Base-by-base conservation (phyloP, 2,888 invertebrate genomes). In the Baccha elongata region DNA sequence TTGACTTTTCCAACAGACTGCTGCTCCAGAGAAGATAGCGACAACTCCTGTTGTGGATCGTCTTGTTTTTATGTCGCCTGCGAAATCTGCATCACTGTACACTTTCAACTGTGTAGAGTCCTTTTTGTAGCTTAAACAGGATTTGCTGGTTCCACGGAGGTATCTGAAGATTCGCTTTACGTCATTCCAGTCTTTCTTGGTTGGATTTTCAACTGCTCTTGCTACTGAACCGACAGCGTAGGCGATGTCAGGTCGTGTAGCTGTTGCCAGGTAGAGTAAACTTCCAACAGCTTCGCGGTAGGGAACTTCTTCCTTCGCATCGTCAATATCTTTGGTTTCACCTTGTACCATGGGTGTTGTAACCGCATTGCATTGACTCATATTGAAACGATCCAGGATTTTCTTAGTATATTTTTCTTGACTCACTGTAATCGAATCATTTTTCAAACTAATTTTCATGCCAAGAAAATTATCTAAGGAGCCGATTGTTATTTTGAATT, bases 111-210 rank as follows among this genome's bases (percentile, higher is more conserved):
- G n/a, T n/a, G n/a, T n/a, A n/a, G n/a, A n/a, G n/a, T n/a, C n/a
- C n/a, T n/a, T n/a, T n/a, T n/a, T n/a, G n/a, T n/a, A n/a, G n/a
- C n/a, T n/a, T n/a, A n/a, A n/a, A n/a, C n/a, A n/a, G n/a, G n/a
- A n/a, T n/a, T n/a, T n/a, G n/a, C n/a, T n/a, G n/a, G n/a, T n/a
- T n/a, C 65, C 65, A 19, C 52, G 65, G 19, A 67, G 52, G 40
- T 67, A 67, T 52, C 50, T 32, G n/a, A 67, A 67, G 13, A 52
- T 67, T 67, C 53, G 21, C 15, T 67, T 67, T 4, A 67, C 67
- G 15, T 67, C 48, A 15, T 64, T 50, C 37, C 64, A 64, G 37
- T 48, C 21, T 4, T 37, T 29, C 13, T 64, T 50, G 7, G 37
- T 64, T 46, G 44, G 44, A 62, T 64, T 50, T 37, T 37, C 37